These are phyloP conservation scores for Chlamydotis undulata DNA, from an alignment of 2,113 vertebrate species.

Conservation along the genomic window DNA sequence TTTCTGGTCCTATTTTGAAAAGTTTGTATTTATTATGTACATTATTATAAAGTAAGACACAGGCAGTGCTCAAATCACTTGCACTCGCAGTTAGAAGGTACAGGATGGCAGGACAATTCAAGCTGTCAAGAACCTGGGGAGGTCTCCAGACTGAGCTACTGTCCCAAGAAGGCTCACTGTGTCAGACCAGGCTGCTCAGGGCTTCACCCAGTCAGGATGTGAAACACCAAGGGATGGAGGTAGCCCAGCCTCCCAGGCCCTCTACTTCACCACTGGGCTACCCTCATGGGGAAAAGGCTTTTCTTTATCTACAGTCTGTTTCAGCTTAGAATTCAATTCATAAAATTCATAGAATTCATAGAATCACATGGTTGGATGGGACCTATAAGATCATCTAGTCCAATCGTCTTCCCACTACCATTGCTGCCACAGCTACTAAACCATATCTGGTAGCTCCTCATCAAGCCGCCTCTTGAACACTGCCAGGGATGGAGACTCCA, in stretches of 20 bases:
- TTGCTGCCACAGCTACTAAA: no score
- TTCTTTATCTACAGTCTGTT: neutral
- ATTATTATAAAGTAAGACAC: neutral
- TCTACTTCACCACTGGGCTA: fast-evolving
- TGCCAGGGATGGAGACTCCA: no score
- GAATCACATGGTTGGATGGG: no score
- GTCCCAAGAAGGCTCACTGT: fast-evolving
- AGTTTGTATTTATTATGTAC: neutral
- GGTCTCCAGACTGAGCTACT: neutral
- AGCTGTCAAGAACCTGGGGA: no score
- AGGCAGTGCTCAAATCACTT: neutral
- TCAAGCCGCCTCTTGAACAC: no score
- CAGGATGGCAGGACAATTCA: neutral
- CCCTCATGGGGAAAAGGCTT: neutral
- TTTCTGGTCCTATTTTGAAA: neutral
- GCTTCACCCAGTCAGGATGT: neutral
- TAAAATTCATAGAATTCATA: no score
- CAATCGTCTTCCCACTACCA: no score
- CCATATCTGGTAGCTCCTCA: no score
- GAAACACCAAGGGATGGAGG: neutral
- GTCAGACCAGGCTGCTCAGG: neutral
- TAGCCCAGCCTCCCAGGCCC: no score
- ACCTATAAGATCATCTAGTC: no score
- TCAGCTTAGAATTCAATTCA: neutral
- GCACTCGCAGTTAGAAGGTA: neutral